Base-by-base conservation (phyloP, 1,140 invertebrate species). In the Aradophagus sp. region DNA sequence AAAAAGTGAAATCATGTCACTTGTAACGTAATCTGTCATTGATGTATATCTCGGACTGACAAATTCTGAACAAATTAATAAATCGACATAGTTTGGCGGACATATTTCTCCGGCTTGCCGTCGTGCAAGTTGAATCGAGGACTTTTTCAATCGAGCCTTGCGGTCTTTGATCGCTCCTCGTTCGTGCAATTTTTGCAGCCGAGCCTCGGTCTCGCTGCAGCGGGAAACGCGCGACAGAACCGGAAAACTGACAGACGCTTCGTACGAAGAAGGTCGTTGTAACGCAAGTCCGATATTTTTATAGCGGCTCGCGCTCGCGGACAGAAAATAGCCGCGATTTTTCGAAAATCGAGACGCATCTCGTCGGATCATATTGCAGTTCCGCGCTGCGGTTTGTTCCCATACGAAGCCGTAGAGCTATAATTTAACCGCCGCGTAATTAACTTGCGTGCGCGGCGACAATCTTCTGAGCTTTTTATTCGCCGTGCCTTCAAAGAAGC, bases 291-390 rank as follows among this genome's bases (percentile, higher is more conserved):
- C 11, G 27, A 14, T 15, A 35, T 56, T 66, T 66, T 48, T 42
- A 19, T 15, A 15, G 41, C 39, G 23, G 10, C 38, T 10, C 17
- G 12, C 19, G 26, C 10, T 34, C 34, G 41, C 41, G 41, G 10
- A 41, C 35, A 11, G 61, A 31, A 42, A 56, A 58, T 50, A 38
- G 39, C 38, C 35, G 31, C 10, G 17, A 61, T 61, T 68, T 68
- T 68, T 68, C 41, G 55, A 61, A 61, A 59, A 61, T 59, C 41
- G 34, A 68, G 65, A 68, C 23, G 55, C 55, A 61, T 61, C 65
- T 59, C 55, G 13, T 48, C 53, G 20, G 48, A 41, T 56, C 56
- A 32, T 61, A 48, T 69, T 69, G 48, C 66, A 32, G 61, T 61
- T 68, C 59, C 63, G 52, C 35, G 53, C 65, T 68, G 65, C 20